Evolutionary conservation across 2,113 vertebrate species (phyloP).

Genomic region (Oxyura jamaicensis): DNA sequence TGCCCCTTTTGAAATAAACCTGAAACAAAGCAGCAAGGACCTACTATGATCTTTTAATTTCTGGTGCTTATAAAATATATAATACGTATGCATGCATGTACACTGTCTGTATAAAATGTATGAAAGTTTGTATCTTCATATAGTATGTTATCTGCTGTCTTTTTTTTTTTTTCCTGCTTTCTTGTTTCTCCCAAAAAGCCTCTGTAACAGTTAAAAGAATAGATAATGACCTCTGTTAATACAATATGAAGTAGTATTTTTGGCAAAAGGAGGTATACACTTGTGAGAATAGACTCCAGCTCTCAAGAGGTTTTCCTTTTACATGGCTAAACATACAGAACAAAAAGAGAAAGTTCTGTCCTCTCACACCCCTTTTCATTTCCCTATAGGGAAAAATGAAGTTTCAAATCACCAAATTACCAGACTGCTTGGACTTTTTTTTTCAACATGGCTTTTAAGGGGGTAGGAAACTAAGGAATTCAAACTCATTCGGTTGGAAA

Average conservation of each 20-base stretch:
- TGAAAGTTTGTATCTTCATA: background rate
- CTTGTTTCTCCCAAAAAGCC: background rate
- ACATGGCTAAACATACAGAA: background rate
- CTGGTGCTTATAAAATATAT: background rate
- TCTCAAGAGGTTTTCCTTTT: background rate
- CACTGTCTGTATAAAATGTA: background rate
- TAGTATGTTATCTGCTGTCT: background rate
- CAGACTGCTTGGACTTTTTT: background rate
- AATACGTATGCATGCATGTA: rapidly evolving
- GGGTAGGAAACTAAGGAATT: background rate
- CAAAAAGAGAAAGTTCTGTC: background rate
- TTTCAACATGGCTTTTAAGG: conserved; percentile 17
- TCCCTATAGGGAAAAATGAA: background rate
- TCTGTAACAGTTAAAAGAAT: background rate
- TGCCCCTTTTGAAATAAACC: background rate
- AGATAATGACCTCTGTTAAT: background rate
- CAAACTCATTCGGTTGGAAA: conserved; percentile 9
- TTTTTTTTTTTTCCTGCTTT: background rate
- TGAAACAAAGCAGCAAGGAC: background rate
- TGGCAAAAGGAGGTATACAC: background rate
- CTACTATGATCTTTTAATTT: background rate
- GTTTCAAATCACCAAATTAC: background rate
- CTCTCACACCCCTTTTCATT: background rate
- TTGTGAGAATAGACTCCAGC: background rate
- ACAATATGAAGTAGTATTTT: background rate